phyloP scores from a whole-genome alignment of 2,888 invertebrate genomes.

The Leptura quadrifasciata region DNA sequence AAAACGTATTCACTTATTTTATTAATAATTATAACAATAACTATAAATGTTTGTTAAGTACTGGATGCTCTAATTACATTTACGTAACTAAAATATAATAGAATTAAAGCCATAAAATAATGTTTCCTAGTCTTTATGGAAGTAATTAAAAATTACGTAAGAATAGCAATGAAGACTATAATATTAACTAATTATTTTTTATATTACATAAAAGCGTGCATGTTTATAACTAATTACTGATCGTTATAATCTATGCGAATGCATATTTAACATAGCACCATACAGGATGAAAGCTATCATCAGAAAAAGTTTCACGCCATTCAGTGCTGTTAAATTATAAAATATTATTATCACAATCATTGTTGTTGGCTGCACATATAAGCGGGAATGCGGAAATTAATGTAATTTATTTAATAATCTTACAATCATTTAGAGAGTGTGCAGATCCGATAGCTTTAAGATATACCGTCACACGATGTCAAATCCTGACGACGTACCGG shows the following conservation, averaged over 20 bases:
- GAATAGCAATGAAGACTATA: slow-evolving; percentile 42
- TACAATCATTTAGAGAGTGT: neutral
- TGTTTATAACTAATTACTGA: slow-evolving; percentile 55
- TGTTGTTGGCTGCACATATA: slow-evolving; percentile 51
- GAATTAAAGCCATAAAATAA: slow-evolving; percentile 30
- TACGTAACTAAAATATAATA: slow-evolving; percentile 27
- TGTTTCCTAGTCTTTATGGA: slow-evolving; percentile 42
- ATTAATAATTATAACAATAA: slow-evolving; percentile 20
- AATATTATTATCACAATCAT: slow-evolving; percentile 51
- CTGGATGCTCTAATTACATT: slow-evolving; percentile 36
- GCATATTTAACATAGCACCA: slow-evolving; percentile 55
- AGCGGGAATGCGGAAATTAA: slow-evolving; percentile 54
- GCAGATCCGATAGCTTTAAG: too few species aligned
- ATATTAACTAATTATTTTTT: slow-evolving; percentile 55
- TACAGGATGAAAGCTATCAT: slow-evolving; percentile 59
- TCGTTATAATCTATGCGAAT: slow-evolving; percentile 54
- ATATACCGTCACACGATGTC: too few species aligned
- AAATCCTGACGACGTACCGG: too few species aligned
- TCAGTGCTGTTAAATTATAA: slow-evolving; percentile 56
- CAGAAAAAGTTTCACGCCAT: slow-evolving; percentile 62
- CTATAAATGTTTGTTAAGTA: slow-evolving; percentile 36
- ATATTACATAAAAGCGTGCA: slow-evolving; percentile 56
- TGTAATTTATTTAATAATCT: slow-evolving; percentile 52
- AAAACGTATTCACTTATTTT: slow-evolving; percentile 11
- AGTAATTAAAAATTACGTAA: slow-evolving; percentile 44